phyloP scores from a whole-genome alignment of 2,888 invertebrate species.

The Clepsis dumicolana region DNA sequence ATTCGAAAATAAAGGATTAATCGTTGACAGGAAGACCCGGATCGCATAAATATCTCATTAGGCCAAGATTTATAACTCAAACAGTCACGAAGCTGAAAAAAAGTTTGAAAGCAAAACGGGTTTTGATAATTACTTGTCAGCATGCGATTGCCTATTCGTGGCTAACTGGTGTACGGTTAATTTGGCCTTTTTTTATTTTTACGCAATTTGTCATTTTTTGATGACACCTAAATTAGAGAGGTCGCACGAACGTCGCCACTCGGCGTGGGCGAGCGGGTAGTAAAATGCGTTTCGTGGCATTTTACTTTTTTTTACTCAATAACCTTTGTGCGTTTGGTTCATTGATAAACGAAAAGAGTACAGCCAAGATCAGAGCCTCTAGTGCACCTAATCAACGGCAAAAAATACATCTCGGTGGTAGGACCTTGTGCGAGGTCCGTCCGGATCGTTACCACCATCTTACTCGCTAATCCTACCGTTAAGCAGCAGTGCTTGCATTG shows the following conservation, averaged over 20 bases:
- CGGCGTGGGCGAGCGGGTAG: background rate
- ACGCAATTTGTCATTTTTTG: constrained; percentile 81
- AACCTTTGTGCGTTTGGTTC: background rate
- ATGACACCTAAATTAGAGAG: constrained; percentile 79
- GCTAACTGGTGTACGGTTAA: constrained; percentile 65
- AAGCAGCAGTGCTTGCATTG: too few relatives aligned
- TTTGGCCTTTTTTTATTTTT: constrained; percentile 71
- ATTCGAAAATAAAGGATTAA: constrained; percentile 75
- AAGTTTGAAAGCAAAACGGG: constrained; percentile 73
- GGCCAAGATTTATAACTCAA: constrained; percentile 79
- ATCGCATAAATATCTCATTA: constrained; percentile 85
- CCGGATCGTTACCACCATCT: too few relatives aligned
- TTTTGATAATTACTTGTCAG: constrained; percentile 84
- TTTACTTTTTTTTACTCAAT: background rate
- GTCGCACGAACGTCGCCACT: constrained; percentile 67
- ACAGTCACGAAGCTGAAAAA: constrained; percentile 82
- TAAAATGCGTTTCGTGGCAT: background rate
- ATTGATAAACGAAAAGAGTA: background rate
- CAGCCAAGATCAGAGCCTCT: too few relatives aligned
- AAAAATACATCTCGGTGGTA: too few relatives aligned
- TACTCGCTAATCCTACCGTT: too few relatives aligned
- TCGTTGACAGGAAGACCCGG: constrained; percentile 75
- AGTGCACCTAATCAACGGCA: too few relatives aligned
- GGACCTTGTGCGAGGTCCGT: too few relatives aligned
- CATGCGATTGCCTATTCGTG: constrained; percentile 84